A percentile compares a stretch with the other conserved stretches of the same genome.
Conservation (phyloP, 2,888 invertebrate species). For the Sarcophaga subvicina region DNA sequence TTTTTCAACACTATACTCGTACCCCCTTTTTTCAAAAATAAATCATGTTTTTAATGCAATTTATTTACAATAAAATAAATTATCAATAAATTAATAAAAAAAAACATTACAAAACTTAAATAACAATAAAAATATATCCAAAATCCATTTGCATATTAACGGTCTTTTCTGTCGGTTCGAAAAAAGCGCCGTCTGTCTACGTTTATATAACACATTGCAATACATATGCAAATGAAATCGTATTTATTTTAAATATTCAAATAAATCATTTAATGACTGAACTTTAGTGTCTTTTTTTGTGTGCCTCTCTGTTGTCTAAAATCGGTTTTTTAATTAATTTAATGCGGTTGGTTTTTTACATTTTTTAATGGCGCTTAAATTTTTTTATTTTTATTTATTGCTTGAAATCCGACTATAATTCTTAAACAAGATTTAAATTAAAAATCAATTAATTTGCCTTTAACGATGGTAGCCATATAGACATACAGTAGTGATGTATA, state of each 20-base stretch:
- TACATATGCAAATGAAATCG: background rate
- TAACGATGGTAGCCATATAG: too few relatives aligned
- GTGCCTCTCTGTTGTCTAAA: background rate
- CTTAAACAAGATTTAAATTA: background rate
- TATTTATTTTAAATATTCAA: slow-evolving; percentile 7
- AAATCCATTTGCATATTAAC: slow-evolving; percentile 32
- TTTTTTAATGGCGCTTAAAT: slow-evolving; percentile 8
- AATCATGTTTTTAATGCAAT: slow-evolving; percentile 33
- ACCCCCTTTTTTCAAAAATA: background rate
- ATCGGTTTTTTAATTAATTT: background rate
- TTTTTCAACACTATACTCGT: too few relatives aligned
- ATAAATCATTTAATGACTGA: background rate
- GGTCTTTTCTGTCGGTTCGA: slow-evolving; percentile 21
- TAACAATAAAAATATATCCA: background rate
- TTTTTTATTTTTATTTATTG: background rate
- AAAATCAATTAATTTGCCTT: background rate
- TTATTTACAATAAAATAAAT: slow-evolving; percentile 34
- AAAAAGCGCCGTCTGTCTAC: background rate
- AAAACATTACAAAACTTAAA: slow-evolving; percentile 13
- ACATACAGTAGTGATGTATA: too few relatives aligned
- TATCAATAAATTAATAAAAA: background rate
- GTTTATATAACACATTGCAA: slow-evolving; percentile 17
- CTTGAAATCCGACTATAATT: slow-evolving; percentile 7
- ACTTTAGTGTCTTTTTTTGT: background rate
- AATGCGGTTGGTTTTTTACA: background rate